Evolutionary conservation across 2,888 invertebrate genomes (phyloP).

Genomic region (Antheraea assamensis): DNA sequence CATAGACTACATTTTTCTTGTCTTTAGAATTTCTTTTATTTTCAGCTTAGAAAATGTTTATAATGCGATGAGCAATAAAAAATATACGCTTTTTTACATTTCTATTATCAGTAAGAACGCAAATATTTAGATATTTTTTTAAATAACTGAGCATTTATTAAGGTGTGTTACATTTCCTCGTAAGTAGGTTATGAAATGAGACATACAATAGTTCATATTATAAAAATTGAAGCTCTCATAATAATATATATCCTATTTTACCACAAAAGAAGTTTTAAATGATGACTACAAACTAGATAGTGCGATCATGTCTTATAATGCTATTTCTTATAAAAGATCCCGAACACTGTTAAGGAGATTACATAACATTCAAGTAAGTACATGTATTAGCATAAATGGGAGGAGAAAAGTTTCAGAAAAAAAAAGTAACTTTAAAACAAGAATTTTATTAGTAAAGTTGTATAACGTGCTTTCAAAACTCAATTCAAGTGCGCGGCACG

Average conservation of each 20-base stretch:
- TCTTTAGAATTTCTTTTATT: too few relatives aligned
- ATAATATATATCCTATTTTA: constrained; percentile 9
- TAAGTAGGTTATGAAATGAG: background rate
- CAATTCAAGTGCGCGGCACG: constrained; percentile 75
- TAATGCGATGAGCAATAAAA: too few relatives aligned
- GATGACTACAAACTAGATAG: constrained; percentile 23
- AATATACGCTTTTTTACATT: too few relatives aligned
- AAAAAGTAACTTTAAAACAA: constrained; percentile 58
- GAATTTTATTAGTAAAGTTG: constrained; percentile 64
- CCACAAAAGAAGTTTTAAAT: constrained; percentile 20
- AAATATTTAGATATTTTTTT: background rate
- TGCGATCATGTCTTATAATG: constrained; percentile 17
- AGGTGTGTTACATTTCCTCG: background rate
- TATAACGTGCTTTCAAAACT: constrained; percentile 65
- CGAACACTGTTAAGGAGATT: constrained; percentile 27
- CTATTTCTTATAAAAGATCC: constrained; percentile 26
- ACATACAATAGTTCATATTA: background rate
- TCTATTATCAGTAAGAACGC: background rate
- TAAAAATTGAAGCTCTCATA: background rate
- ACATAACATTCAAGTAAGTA: constrained; percentile 37
- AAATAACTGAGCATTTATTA: background rate
- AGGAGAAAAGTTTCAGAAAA: constrained; percentile 46
- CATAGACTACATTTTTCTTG: too few relatives aligned
- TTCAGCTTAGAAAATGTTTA: too few relatives aligned
- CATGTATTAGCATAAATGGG: constrained; percentile 45